Evolutionary conservation across 2,797 vertebrate species (phyloP).

Genomic region (Enteromius trimaculatus): DNA sequence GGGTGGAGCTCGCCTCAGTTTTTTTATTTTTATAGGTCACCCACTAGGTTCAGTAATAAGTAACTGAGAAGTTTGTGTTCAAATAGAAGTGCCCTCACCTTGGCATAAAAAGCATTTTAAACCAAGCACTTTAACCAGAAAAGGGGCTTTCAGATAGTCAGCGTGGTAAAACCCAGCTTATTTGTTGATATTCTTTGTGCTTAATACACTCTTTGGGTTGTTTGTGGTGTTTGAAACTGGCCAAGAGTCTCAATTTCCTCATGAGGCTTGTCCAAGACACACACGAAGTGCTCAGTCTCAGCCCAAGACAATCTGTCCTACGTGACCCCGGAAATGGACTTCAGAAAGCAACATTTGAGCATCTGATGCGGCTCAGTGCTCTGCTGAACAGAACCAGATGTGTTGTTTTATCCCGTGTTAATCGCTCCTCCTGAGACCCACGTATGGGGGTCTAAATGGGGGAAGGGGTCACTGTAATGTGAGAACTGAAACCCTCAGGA

Average conservation of each 20-base stretch:
- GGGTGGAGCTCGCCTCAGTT: constrained; percentile 34
- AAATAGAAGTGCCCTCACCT: constrained; percentile 20
- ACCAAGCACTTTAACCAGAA: constrained; percentile 25
- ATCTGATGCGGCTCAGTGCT: constrained; percentile 16
- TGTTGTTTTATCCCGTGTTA: constrained; percentile 50
- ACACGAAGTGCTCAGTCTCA: neutral
- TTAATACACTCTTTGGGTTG: neutral
- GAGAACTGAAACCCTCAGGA: constrained; percentile 21
- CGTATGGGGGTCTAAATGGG: constrained; percentile 14
- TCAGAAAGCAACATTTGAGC: constrained; percentile 43
- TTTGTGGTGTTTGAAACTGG: constrained; percentile 9
- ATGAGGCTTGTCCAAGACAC: neutral
- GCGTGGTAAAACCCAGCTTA: neutral
- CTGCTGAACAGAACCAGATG: constrained; percentile 58
- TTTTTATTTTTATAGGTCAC: constrained; percentile 23
- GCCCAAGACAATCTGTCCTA: constrained; percentile 8
- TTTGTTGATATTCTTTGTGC: neutral
- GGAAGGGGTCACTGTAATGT: constrained; percentile 35
- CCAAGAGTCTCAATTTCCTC: neutral
- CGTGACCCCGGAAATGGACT: constrained; percentile 7
- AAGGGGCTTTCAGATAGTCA: neutral
- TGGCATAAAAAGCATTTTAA: constrained; percentile 21
- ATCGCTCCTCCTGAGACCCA: constrained; percentile 24
- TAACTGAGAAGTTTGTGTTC: constrained; percentile 28
- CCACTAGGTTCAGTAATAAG: constrained; percentile 34